phyloP scores from a whole-genome alignment of 2,113 vertebrate genomes.

The Lepus europaeus region DNA sequence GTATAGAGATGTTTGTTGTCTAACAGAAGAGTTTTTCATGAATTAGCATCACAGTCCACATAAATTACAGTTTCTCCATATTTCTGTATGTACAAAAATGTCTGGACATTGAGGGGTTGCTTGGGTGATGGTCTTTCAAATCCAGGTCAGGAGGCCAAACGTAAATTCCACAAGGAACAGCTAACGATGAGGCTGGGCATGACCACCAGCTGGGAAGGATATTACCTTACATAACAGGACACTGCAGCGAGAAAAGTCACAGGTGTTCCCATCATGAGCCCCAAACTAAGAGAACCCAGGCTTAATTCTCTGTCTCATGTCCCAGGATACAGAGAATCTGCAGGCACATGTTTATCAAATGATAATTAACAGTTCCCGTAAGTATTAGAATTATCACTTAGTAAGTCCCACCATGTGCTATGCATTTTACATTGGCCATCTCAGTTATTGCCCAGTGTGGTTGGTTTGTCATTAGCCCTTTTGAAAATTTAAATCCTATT shows the following conservation, averaged over 20 bases:
- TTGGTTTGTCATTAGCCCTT: not conserved
- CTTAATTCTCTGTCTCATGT: not conserved
- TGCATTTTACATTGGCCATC: not conserved
- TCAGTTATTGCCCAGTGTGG: not conserved
- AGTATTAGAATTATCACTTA: not conserved
- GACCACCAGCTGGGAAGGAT: not conserved
- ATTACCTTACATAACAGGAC: not conserved
- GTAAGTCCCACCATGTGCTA: not conserved
- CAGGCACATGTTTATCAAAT: not conserved
- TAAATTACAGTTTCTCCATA: not conserved
- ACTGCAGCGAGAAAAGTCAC: not conserved
- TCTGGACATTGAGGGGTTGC: not conserved
- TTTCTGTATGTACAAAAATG: not conserved
- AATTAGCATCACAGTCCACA: not conserved
- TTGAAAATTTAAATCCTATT: conserved; percentile 13
- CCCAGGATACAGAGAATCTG: not conserved
- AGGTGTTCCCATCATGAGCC: not conserved
- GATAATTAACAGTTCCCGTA: not conserved
- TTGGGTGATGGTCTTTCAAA: conserved; percentile 12
- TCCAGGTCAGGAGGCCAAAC: too few species aligned
- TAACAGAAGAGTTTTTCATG: not conserved
- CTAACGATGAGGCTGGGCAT: not conserved
- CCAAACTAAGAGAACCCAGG: not conserved
- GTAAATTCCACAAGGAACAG: not conserved
- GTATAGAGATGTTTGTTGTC: not conserved